Base-by-base conservation (phyloP, 2,797 vertebrate genomes). In the Megalops cyprinoides region DNA sequence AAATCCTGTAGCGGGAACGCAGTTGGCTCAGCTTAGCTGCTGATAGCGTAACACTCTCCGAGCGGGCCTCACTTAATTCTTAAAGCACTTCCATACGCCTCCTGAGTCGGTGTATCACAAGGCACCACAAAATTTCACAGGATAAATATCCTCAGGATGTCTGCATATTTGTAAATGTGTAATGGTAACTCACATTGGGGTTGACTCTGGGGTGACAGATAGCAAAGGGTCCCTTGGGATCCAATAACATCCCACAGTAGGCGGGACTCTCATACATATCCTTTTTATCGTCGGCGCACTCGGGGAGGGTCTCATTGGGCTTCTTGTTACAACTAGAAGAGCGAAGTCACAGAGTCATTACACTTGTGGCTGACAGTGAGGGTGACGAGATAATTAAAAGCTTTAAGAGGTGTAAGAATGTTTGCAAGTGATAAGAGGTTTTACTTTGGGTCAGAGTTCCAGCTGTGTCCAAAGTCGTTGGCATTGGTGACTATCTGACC, bases 381-480 rank as follows among this genome's bases (percentile, higher is more conserved):
- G n/a, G n/a, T n/a, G n/a, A n/a, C n/a, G n/a, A n/a, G n/a, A 44
- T 18, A 20, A 73, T 9, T 73, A 25, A 51, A 23, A 23, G 7
- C n/a, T n/a, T n/a, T n/a, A n/a, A 37, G 25, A 28, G 56, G 39
- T 55, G 3, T 3, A 31, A 18, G 15, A 6, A 34, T 56, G 77
- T 76, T 39, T 9, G 39, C 2, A 2, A 20, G 4, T 28, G 1
- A 7, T 39, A 76, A 3, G 14, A 4, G 23, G 34, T 58, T 89
- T 89, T 69, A 91, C 90, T 88, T 67, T 37, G 88, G 80, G 84
- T 94, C 89, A 0, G 86, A 92, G 84, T 91, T 93, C 94, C 94
- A 95, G 87, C 94, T 95, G 89, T 94, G 82, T 76, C 93, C 94
- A 84, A 95, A 94, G 0, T 92, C 91, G 73, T 89, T 91, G 20